A percentile compares a stretch with the other conserved stretches of the same genome.
phyloP scores from a whole-genome alignment of 2,113 vertebrate species.

The Eudorcas thomsonii region DNA sequence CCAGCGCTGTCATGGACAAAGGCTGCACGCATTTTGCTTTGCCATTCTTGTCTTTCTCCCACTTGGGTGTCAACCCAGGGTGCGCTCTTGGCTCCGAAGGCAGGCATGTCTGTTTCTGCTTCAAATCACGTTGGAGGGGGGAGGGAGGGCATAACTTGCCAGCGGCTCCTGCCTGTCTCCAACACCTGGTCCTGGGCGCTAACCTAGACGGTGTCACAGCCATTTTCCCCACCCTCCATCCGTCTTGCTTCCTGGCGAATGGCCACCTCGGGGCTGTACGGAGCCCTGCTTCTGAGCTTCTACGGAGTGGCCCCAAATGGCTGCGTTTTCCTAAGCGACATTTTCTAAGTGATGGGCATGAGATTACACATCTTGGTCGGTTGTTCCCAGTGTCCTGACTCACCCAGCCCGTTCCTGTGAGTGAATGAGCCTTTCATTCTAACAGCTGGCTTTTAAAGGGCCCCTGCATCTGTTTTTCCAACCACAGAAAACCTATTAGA shows the following conservation, averaged over 20 bases:
- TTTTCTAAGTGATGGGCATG: not conserved
- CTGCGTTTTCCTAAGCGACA: not conserved
- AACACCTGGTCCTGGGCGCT: not conserved
- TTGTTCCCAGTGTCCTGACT: not conserved
- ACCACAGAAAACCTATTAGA: not conserved
- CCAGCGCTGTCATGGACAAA: not conserved
- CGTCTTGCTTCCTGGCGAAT: not conserved
- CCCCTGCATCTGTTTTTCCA: not conserved
- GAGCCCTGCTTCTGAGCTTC: not conserved
- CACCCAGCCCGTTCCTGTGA: not conserved
- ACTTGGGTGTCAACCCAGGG: not conserved
- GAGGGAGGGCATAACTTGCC: not conserved
- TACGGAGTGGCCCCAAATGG: not conserved
- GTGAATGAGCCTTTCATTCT: conserved; percentile 50
- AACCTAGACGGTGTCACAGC: not conserved
- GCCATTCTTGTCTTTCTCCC: not conserved
- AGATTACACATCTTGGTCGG: not conserved
- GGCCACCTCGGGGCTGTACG: not conserved
- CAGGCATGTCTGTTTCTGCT: not conserved
- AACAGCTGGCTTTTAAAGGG: conserved; percentile 13
- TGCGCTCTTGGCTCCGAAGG: not conserved
- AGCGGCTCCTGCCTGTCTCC: no score
- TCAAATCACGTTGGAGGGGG: not conserved
- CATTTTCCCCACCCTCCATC: not conserved
- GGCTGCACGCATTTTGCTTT: not conserved